phyloP scores from a whole-genome alignment of 2,797 vertebrate species.

The Alfaro cultratus region DNA sequence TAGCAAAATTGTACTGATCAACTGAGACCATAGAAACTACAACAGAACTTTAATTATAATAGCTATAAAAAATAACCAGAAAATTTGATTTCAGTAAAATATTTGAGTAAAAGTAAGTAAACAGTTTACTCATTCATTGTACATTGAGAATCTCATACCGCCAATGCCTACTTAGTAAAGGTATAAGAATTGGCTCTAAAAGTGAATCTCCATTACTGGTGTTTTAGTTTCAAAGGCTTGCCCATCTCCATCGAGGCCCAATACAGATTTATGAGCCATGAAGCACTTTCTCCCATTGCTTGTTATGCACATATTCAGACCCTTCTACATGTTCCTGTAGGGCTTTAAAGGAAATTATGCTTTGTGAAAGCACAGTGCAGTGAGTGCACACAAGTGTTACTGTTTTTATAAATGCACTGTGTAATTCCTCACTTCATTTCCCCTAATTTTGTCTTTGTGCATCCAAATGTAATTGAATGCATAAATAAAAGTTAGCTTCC shows the following conservation, averaged over 20 bases:
- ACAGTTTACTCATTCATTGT: neutral
- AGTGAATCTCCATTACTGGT: slow-evolving; percentile 1
- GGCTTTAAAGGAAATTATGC: slow-evolving; percentile 59
- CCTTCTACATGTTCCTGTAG: slow-evolving; percentile 53
- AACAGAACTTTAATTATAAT: neutral
- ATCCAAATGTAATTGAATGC: slow-evolving; percentile 41
- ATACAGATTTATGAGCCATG: slow-evolving; percentile 65
- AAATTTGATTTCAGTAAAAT: no score
- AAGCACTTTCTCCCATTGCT: slow-evolving; percentile 67
- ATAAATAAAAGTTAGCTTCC: slow-evolving; percentile 31
- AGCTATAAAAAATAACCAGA: no score
- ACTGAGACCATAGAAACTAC: neutral
- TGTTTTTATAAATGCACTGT: slow-evolving; percentile 31
- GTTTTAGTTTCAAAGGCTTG: slow-evolving; percentile 36
- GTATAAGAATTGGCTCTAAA: neutral
- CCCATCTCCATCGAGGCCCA: slow-evolving; percentile 30
- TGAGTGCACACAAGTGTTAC: slow-evolving; percentile 43
- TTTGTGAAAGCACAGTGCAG: slow-evolving; percentile 44
- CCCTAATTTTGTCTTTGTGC: slow-evolving; percentile 32
- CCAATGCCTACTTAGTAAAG: neutral
- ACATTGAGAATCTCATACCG: neutral
- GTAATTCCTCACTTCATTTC: slow-evolving; percentile 43
- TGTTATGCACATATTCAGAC: slow-evolving; percentile 71
- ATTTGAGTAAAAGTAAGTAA: neutral
- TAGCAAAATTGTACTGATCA: neutral